Percentiles rank a stretch among this genome's conserved stretches.
These are phyloP conservation scores for Trigoniulus corallinus DNA, from an alignment of 1,140 invertebrate genomes.

Conservation along the genomic window DNA sequence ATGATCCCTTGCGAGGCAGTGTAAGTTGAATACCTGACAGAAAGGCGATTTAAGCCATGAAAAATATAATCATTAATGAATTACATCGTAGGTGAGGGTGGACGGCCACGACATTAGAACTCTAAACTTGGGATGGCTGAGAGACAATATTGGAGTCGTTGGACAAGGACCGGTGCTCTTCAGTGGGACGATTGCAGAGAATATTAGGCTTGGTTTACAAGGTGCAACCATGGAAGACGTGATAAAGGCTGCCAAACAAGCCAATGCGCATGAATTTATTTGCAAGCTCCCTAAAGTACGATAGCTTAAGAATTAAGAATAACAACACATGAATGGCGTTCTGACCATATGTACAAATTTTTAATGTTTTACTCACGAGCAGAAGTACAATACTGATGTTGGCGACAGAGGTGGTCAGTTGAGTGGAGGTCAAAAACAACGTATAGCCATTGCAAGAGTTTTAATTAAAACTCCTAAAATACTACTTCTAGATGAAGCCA, in stretches of 20 bases:
- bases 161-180: slow-evolving; percentile 74
- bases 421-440: too few species aligned
- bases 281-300: slow-evolving; percentile 17
- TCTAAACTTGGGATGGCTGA: slow-evolving; percentile 55
- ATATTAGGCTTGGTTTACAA: slow-evolving; percentile 53
- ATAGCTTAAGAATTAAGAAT: background rate
- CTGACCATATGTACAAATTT: background rate
- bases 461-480: slow-evolving; percentile 19
- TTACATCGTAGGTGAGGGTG: slow-evolving; percentile 29
- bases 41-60: too few species aligned
- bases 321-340: too few species aligned
- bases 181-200: slow-evolving; percentile 57
- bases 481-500: slow-evolving; percentile 23
- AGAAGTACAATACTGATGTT: slow-evolving; percentile 60
- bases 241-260: slow-evolving; percentile 22
- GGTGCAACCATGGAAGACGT: slow-evolving; percentile 19
- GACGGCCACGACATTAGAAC: slow-evolving; percentile 48
- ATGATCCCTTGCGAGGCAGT: slow-evolving; percentile 38
- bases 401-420: slow-evolving; percentile 59
- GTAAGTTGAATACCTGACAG: slow-evolving; percentile 21
- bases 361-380: slow-evolving; percentile 9
- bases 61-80: background rate
- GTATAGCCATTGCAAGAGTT: too few species aligned
- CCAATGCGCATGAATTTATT: slow-evolving; percentile 30
- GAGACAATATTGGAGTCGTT: slow-evolving; percentile 60